phyloP scores from a whole-genome alignment of 2,888 invertebrate genomes.

The Hermaeophaga mercurialis region DNA sequence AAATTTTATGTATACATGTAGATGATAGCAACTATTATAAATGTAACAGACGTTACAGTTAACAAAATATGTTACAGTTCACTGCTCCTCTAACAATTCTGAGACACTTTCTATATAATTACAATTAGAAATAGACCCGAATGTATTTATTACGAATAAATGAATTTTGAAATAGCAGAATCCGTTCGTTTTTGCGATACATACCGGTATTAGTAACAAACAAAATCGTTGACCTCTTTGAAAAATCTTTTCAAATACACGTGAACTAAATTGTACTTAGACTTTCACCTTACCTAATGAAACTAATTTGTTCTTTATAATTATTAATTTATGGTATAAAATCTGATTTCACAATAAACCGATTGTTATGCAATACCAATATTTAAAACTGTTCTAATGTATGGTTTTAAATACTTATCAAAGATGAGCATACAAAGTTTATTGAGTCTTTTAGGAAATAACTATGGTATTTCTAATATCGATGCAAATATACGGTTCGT shows the following conservation, averaged over 20 bases:
- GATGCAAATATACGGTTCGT: no score
- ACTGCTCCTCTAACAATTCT: not conserved
- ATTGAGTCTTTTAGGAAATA: no score
- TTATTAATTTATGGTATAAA: constrained; percentile 22
- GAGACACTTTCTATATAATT: constrained; percentile 12
- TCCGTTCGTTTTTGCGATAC: not conserved
- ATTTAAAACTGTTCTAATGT: not conserved
- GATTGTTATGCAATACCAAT: constrained; percentile 4
- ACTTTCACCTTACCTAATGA: constrained; percentile 26
- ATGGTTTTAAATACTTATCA: no score
- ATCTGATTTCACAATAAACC: constrained; percentile 21
- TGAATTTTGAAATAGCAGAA: constrained; percentile 11
- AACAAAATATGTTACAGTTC: not conserved
- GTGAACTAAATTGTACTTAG: constrained; percentile 21
- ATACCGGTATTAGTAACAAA: constrained; percentile 10
- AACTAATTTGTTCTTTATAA: constrained; percentile 27
- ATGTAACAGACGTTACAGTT: no score
- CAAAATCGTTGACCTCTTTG: constrained; percentile 14
- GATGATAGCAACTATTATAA: no score
- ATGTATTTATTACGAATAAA: constrained; percentile 10
- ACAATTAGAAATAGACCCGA: not conserved
- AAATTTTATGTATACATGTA: no score
- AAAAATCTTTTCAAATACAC: constrained; percentile 11
- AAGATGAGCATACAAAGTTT: no score
- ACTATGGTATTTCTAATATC: no score